A percentile compares a stretch with the other conserved stretches of the same genome.
Evolutionary conservation across 2,888 invertebrate genomes (phyloP).

Genomic region (Noctua comes): DNA sequence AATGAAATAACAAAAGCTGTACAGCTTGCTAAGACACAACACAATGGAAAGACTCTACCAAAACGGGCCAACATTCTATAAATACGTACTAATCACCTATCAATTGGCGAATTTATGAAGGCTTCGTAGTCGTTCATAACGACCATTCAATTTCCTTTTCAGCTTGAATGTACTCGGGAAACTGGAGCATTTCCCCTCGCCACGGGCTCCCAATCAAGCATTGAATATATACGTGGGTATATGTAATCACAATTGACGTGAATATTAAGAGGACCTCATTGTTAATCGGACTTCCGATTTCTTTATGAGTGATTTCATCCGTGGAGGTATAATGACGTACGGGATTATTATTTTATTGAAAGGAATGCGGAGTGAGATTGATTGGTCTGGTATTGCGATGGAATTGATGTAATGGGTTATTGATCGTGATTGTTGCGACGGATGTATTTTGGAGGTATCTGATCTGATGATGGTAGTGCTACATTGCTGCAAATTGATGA

Average conservation of each 20-base stretch:
- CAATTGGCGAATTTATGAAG: slow-evolving; percentile 84
- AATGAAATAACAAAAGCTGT: slow-evolving; percentile 24
- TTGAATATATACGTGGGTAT: slow-evolving; percentile 71
- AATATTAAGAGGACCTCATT: slow-evolving; percentile 81
- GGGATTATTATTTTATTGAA: slow-evolving; percentile 42
- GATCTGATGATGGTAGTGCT: background rate
- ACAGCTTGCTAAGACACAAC: slow-evolving; percentile 23
- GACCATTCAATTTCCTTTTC: slow-evolving; percentile 88
- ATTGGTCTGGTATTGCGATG: slow-evolving; percentile 19
- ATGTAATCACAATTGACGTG: slow-evolving; percentile 79
- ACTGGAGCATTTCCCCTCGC: slow-evolving; percentile 83
- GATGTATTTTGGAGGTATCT: slow-evolving; percentile 5
- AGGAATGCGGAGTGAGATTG: slow-evolving; percentile 27
- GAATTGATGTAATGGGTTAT: slow-evolving; percentile 23
- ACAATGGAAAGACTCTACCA: slow-evolving; percentile 38
- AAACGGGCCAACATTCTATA: slow-evolving; percentile 68
- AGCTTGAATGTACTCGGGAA: slow-evolving; percentile 85
- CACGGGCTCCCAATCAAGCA: slow-evolving; percentile 81
- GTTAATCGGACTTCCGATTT: slow-evolving; percentile 69
- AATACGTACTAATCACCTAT: slow-evolving; percentile 78
- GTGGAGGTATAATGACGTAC: slow-evolving; percentile 50
- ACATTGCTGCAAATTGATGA: slow-evolving; percentile 11
- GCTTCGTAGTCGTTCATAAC: slow-evolving; percentile 82
- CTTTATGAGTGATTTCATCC: slow-evolving; percentile 63
- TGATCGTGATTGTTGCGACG: slow-evolving; percentile 10